Evolutionary conservation across 2,888 invertebrate species (phyloP).

Genomic region (Drosophila bunnanda): DNA sequence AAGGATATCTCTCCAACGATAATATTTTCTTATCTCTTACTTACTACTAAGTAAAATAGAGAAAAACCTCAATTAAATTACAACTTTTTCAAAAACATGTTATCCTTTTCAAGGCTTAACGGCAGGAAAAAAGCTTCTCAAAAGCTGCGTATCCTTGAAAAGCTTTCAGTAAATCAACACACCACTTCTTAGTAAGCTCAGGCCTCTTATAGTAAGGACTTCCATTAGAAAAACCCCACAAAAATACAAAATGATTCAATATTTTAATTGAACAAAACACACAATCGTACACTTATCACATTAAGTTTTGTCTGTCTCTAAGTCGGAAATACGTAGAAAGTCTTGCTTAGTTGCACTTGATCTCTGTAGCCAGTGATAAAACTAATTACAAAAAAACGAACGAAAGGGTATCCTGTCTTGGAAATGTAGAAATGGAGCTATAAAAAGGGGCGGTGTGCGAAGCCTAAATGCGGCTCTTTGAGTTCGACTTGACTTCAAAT

Average conservation of each 20-base stretch:
- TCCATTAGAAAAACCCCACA: background rate
- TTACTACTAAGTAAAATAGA: no score
- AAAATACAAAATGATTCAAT: slow-evolving; percentile 44
- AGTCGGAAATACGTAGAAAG: slow-evolving; percentile 36
- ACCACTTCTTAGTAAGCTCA: slow-evolving; percentile 6
- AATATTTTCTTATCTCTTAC: background rate
- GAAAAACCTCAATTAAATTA: background rate
- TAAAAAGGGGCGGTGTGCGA: background rate
- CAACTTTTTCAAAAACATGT: no score
- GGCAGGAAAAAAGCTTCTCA: background rate
- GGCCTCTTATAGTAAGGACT: background rate
- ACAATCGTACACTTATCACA: slow-evolving; percentile 73
- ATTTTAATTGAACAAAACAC: slow-evolving; percentile 67
- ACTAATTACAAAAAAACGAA: slow-evolving; percentile 47
- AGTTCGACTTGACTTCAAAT: slow-evolving; percentile 90
- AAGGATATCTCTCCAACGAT: background rate
- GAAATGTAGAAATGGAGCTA: slow-evolving; percentile 34
- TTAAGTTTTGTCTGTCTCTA: slow-evolving; percentile 56
- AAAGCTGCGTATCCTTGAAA: background rate
- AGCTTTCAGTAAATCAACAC: slow-evolving; percentile 13
- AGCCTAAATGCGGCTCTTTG: slow-evolving; percentile 84
- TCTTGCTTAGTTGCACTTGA: slow-evolving; percentile 63
- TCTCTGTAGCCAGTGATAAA: slow-evolving; percentile 62
- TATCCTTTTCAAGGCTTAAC: background rate
- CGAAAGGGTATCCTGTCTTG: slow-evolving; percentile 39